Base-by-base conservation (phyloP, 1,140 invertebrate species). In the Odontomachus brunneus region DNA sequence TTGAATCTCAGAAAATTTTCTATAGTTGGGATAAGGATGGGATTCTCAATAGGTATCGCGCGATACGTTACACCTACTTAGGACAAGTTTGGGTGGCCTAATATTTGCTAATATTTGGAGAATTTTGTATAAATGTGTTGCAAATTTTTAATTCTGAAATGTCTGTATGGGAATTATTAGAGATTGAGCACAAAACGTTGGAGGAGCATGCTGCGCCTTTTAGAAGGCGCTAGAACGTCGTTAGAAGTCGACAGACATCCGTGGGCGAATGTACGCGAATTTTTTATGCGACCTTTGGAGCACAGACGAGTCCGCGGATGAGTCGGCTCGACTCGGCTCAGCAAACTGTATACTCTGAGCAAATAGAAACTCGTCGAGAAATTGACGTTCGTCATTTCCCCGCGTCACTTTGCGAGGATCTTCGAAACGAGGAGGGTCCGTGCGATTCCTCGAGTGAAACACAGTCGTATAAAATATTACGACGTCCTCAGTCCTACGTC, bases 281-380 rank as follows among this genome's bases (percentile, higher is more conserved):
- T 80, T 80, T 44, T 71, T 57, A 33, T 65, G 12, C n/a, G 33
- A 71, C 75, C 65, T 80, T 80, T 33, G 17, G 5, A 67, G 22
- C 24, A 24, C 38, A 14, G 15, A 53, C 24, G 62, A 53, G n/a
- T 14, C 29, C 22, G 49, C 19, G 12, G 67, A 49, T 51, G 14
- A 29, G n/a, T n/a, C 29, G 29, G 29, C 29, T 33, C 5, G 29
- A n/a, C 29, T 33, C 29, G 29, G 69, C 65, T n/a, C n/a, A n/a
- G 19, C 38, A 29, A 44, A 57, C 38, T 59, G 75, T 80, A 48
- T 69, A 80, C 65, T 33, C n/a, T 48, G 71, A 59, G 76, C 48
- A 85, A 83, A 86, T 83, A 87, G 84, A 86, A 86, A 87, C 49
- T 80, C 78, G 75, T 85, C 65, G 85, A 53, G 83, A 74, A 82